Percentiles rank a stretch among this genome's conserved stretches.
Conservation (phyloP, 2,888 invertebrate species). For the Caenorhabditis sp. region DNA sequence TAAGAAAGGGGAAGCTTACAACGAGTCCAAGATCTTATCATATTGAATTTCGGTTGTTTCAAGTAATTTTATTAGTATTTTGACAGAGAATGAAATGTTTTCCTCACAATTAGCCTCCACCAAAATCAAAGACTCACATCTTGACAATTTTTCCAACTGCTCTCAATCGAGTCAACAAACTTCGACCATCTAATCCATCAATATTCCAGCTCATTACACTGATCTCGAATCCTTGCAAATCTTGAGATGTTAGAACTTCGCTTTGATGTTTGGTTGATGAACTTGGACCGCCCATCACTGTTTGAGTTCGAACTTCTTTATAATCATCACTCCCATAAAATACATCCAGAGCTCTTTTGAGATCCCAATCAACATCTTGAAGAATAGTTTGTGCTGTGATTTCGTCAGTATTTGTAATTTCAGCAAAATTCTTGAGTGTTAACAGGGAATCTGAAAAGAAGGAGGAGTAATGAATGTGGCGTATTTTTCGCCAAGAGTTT, state of each 20-base stretch:
- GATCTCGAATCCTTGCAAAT: constrained; percentile 68
- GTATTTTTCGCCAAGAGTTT: not conserved
- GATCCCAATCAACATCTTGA: constrained; percentile 75
- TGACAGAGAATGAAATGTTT: too few relatives aligned
- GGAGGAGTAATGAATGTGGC: not conserved
- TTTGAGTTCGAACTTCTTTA: constrained; percentile 17
- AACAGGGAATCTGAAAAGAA: constrained; percentile 18
- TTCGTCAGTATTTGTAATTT: constrained; percentile 75
- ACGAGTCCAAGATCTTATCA: too few relatives aligned
- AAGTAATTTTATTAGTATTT: too few relatives aligned
- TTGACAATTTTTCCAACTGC: constrained; percentile 74
- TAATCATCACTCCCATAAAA: constrained; percentile 38
- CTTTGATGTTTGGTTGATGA: not conserved
- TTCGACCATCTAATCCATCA: constrained; percentile 76
- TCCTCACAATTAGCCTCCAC: too few relatives aligned
- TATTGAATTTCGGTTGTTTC: too few relatives aligned
- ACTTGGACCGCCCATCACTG: constrained; percentile 7
- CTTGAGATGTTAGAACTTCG: not conserved
- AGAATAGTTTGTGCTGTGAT: constrained; percentile 76
- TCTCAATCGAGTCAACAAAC: constrained; percentile 74
- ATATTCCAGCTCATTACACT: constrained; percentile 77
- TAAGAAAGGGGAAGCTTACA: too few relatives aligned
- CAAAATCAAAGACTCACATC: constrained; percentile 67
- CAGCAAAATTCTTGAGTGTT: constrained; percentile 72
- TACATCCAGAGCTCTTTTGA: constrained; percentile 72